Percentiles rank a stretch among this genome's conserved stretches.
phyloP scores from a whole-genome alignment of 2,797 vertebrate species.

The Onychomys arenicola region DNA sequence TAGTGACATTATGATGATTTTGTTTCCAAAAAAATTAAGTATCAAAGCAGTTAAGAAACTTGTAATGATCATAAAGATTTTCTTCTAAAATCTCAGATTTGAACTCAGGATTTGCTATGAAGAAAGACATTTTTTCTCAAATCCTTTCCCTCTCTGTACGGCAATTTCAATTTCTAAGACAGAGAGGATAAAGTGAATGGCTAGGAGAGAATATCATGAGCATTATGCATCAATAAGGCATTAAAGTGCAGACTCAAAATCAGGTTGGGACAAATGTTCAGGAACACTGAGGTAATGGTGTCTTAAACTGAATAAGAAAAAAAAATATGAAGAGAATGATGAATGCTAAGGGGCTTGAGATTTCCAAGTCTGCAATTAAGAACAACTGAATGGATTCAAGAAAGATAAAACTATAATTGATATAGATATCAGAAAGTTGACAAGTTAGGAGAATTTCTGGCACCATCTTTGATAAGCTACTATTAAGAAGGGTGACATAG shows the following conservation, averaged over 20 bases:
- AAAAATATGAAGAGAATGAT: neutral
- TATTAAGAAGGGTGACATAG: neutral
- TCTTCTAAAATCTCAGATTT: neutral
- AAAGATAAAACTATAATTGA: neutral
- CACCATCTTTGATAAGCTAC: neutral
- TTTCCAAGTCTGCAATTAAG: neutral
- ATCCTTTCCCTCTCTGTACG: rapidly evolving
- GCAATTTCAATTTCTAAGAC: neutral
- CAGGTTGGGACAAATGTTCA: rapidly evolving
- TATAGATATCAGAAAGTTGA: neutral
- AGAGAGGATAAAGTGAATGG: neutral
- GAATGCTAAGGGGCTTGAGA: neutral
- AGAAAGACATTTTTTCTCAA: neutral
- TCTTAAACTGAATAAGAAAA: neutral
- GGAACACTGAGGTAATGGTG: neutral
- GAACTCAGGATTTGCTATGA: neutral
- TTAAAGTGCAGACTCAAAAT: neutral
- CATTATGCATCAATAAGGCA: neutral
- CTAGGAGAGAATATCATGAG: neutral
- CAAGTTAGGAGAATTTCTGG: neutral
- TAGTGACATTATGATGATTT: neutral
- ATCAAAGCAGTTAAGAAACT: neutral
- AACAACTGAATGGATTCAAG: neutral
- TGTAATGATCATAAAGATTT: neutral
- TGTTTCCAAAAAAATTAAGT: neutral